Evolutionary conservation across 2,797 vertebrate species (phyloP), one percentile per base, ranked within the genome.

Genomic region (Rhinoraja longicauda): DNA sequence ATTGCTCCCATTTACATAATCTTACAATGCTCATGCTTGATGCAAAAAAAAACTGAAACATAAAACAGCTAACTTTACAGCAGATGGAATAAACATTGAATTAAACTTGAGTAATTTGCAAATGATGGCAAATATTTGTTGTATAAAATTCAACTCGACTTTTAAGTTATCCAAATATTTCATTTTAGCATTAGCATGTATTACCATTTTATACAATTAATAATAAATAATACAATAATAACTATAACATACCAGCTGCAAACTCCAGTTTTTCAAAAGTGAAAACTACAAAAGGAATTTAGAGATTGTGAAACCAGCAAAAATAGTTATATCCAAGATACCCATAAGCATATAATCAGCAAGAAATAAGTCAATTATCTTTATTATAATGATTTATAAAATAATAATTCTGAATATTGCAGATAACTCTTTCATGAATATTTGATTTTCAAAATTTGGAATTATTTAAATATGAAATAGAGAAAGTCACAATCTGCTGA

Each of bases 181-280:
- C 62, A 67, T 21, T 67, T 67, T 32, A 88, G 36, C 5, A 19
- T 64, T 64, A 88, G 36, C 62, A 24, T 88, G 21, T 8, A 64
- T 0, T 67, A 64, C n/a, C 32, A 88, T 88, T 88, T 36, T 36
- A 62, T 6, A 88, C 36, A 67, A 93, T 90, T 72, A 36, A 77
- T 53, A 53, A 53, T 45, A 53, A 5, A 53, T 53, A 53, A 53
- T 53, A 29, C 75, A 92, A 86, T 70, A 93, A 82, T n/a, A 81
- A 70, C 36, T 86, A 39, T 72, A 67, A 94, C 97, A 95, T 97
- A 99, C 99, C 97, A 99, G 96, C 59, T 99, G 99, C 90, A 99
- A 96, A 95, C 97, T 97, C 98, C 98, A 99, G 96, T 97, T 99
- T 96, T 99, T 99, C 96, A 99, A 94, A 93, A 98, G 96, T 94